These are phyloP conservation scores for Podarcis muralis DNA, from an alignment of 2,113 vertebrate genomes.

Conservation along the genomic window DNA sequence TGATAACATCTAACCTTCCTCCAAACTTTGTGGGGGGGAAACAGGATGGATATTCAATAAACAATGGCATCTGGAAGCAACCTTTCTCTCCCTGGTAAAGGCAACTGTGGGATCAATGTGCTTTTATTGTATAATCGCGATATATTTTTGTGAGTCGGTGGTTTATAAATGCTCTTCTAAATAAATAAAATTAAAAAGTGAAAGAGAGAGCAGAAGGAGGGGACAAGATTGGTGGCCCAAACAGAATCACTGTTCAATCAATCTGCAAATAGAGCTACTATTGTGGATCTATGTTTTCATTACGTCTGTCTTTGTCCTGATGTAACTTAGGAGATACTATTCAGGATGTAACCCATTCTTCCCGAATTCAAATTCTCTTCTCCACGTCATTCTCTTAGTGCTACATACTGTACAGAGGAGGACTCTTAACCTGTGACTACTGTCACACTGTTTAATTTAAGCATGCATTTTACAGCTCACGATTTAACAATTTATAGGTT, in stretches of 20 bases:
- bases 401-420: not conserved
- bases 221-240: too few species aligned
- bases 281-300: not conserved
- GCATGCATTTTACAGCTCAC: not conserved
- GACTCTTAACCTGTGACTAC: not conserved
- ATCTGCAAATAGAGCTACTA: not conserved
- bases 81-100: not conserved
- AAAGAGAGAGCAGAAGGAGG: too few species aligned
- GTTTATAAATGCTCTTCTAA: too few species aligned
- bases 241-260: too few species aligned
- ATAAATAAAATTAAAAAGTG: too few species aligned
- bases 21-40: too few species aligned
- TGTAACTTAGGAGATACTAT: not conserved
- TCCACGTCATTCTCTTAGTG: not conserved
- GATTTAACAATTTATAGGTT: slow-evolving; percentile 16
- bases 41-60: too few species aligned
- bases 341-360: not conserved
- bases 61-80: not conserved
- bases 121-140: too few species aligned
- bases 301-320: not conserved
- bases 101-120: not conserved
- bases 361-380: not conserved
- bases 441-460: not conserved
- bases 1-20: too few species aligned
- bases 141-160: too few species aligned